A percentile compares a stretch with the other conserved stretches of the same genome.
phyloP scores from a whole-genome alignment of 1,140 invertebrate species.

The Pogonus chalceus region DNA sequence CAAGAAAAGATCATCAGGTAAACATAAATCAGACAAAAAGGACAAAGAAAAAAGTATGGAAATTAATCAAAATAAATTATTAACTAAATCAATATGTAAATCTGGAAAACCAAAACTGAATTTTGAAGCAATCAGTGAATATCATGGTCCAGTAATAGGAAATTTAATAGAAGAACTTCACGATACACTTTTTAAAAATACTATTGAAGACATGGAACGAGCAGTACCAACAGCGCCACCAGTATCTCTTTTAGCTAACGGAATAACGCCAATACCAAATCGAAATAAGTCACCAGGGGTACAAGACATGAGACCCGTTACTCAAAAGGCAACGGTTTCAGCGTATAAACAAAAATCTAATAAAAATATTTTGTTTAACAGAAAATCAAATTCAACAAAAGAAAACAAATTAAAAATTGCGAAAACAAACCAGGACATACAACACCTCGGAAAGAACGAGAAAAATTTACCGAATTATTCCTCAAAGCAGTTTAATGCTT shows the following conservation, averaged over 20 bases:
- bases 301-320: background rate
- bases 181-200: background rate
- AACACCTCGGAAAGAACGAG: background rate
- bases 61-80: constrained; percentile 13
- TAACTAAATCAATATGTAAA: constrained; percentile 15
- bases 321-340: background rate
- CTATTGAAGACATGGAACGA: background rate
- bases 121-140: constrained; percentile 14
- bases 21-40: constrained; percentile 10
- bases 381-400: background rate
- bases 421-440: background rate
- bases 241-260: background rate
- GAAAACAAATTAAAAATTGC: background rate
- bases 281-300: constrained; percentile 1
- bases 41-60: too few species aligned
- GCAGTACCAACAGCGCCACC: background rate
- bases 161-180: constrained; percentile 43
- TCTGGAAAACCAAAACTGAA: constrained; percentile 22
- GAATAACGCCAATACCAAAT: background rate
- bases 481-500: background rate
- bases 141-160: constrained; percentile 42
- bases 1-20: constrained; percentile 18
- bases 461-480: background rate
- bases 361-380: background rate
- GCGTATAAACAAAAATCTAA: background rate